Base-by-base conservation (phyloP, 2,888 invertebrate genomes). In the Chalcosyrphus nemorum region DNA sequence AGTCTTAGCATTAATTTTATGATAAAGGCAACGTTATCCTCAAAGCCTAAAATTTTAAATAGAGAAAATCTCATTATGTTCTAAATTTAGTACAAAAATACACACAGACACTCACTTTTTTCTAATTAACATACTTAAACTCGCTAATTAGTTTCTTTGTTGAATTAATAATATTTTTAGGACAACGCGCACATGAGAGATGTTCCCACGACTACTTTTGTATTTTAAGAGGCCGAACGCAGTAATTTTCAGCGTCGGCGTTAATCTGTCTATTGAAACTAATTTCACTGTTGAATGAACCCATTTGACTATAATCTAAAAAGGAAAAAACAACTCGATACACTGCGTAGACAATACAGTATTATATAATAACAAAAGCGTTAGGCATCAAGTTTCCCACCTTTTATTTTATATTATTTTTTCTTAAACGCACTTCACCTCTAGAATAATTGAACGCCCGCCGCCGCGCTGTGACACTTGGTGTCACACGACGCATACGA, bases 361-460 rank as follows among this genome's bases (percentile, higher is more conserved):
- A 21, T 80, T 74, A 61, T 75, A 80, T 74, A n/a, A n/a, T n/a
- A 80, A 80, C 43, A 29, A 80, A 38, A 13, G 7, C 52, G 7
- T 21, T 17, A 54, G 59, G 45, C 75, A 50, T 65, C 38, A 32
- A 52, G 35, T 71, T 76, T 77, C 71, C 59, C 76, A 76, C 81
- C 76, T 81, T 54, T 41, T n/a, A n/a, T n/a, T n/a, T n/a, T n/a
- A n/a, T n/a, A n/a, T n/a, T n/a, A n/a, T n/a, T n/a, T n/a, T n/a
- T n/a, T n/a, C n/a, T 47, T 65, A 65, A 77, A 66, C 70, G 57
- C 63, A 76, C 71, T 71, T 72, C 59, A 66, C 77, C 65, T 77
- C 77, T 66, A 77, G 70, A 77, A 81, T 81, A 65, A 66, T 71
- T 65, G 77, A 77, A 77, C 13, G 68, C 7, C 5, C n/a, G n/a